Evolutionary conservation across 2,113 vertebrate species (phyloP).

Genomic region (Malurus melanocephalus): DNA sequence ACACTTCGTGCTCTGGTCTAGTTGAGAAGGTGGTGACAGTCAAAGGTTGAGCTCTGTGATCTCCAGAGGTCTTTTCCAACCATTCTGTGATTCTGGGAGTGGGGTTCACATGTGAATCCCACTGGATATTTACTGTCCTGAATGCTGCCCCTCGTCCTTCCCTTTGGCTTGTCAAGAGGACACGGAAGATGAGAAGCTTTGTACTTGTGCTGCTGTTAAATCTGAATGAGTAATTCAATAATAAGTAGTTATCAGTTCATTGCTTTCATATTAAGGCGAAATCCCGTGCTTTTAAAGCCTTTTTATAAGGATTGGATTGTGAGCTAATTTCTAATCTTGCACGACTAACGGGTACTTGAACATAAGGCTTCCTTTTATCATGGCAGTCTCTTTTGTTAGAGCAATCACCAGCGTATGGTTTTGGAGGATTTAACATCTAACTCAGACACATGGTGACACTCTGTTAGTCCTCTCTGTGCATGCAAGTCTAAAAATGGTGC

Average conservation of each 20-base stretch:
- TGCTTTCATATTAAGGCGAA: background rate
- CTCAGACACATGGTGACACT: background rate
- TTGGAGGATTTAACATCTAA: background rate
- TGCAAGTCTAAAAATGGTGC: background rate
- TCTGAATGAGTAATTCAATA: slow-evolving; percentile 1
- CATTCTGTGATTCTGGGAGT: background rate
- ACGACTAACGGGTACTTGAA: background rate
- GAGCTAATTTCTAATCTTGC: slow-evolving; percentile 2
- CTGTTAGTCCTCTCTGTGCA: background rate
- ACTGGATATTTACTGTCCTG: fast-evolving
- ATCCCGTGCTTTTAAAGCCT: slow-evolving; percentile 13
- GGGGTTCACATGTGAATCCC: background rate
- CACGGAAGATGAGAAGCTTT: background rate
- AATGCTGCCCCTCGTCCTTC: background rate
- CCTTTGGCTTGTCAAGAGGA: background rate
- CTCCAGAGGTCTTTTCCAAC: background rate
- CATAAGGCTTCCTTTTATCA: slow-evolving; percentile 11
- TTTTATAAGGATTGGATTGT: background rate
- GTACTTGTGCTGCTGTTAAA: background rate
- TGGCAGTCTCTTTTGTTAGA: background rate
- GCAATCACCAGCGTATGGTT: background rate
- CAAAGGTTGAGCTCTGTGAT: background rate
- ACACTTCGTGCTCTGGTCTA: background rate
- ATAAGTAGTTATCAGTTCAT: background rate
- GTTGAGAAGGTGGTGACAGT: background rate